Percentiles rank a stretch among this genome's conserved stretches.
These are phyloP conservation scores for Mactra quadrangularis DNA, from an alignment of 1,140 invertebrate species.

Conservation along the genomic window DNA sequence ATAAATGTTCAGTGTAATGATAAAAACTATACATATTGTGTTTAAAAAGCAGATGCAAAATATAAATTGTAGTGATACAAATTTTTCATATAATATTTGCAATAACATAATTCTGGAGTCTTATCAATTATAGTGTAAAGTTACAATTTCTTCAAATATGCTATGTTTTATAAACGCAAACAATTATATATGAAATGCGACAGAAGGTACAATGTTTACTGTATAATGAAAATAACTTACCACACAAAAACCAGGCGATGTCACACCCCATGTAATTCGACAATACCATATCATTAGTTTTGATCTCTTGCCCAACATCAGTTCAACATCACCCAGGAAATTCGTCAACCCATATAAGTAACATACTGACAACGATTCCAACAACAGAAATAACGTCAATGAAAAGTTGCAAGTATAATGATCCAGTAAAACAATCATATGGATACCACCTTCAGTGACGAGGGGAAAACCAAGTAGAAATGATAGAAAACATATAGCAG, in stretches of 20 bases:
- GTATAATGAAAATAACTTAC: too few species aligned
- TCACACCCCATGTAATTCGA: conserved; percentile 17
- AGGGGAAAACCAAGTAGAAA: conserved; percentile 29
- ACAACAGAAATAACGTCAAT: conserved; percentile 14
- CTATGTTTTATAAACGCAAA: too few species aligned
- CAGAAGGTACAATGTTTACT: too few species aligned
- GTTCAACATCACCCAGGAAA: conserved; percentile 21
- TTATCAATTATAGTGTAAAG: too few species aligned
- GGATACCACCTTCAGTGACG: conserved; percentile 25
- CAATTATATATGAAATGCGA: too few species aligned
- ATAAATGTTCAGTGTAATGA: too few species aligned
- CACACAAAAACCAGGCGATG: conserved; percentile 22
- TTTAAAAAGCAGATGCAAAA: too few species aligned
- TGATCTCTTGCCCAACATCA: conserved; percentile 29
- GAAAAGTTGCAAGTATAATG: conserved; percentile 23
- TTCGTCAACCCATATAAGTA: conserved; percentile 24
- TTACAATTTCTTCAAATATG: too few species aligned
- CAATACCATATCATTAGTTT: conserved; percentile 17
- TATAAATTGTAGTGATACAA: too few species aligned
- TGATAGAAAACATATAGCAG: conserved; percentile 9
- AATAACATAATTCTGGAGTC: too few species aligned
- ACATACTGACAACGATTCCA: conserved; percentile 20
- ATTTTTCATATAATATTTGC: too few species aligned
- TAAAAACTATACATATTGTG: too few species aligned
- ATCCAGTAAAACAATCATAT: conserved; percentile 36